Conservation (phyloP, 1,140 invertebrate species). For the Diploscapter pachys region DNA sequence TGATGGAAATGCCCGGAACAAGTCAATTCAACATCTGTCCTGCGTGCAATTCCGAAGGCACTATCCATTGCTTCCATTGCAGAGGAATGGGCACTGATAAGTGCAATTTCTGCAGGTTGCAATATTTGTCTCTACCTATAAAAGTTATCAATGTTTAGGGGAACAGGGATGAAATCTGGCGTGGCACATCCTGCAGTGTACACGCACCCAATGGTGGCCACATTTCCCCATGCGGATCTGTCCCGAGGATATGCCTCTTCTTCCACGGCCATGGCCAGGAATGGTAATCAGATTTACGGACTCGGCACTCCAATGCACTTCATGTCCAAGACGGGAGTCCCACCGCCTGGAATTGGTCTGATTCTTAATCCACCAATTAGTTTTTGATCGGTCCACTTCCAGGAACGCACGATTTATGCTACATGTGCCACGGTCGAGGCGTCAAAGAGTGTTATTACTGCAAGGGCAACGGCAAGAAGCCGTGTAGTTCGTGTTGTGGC, state of each 20-base stretch:
- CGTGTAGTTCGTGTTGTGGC: constrained; percentile 51
- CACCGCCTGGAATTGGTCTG: constrained; percentile 55
- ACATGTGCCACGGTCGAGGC: constrained; percentile 57
- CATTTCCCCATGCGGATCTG: constrained; percentile 54
- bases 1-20: constrained; percentile 54
- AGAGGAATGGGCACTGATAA: constrained; percentile 56
- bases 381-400: background rate
- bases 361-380: background rate
- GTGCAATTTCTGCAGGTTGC: constrained; percentile 46
- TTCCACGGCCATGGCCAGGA: constrained; percentile 47
- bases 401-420: constrained; percentile 53
- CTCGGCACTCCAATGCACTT: constrained; percentile 58
- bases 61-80: constrained; percentile 57
- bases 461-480: constrained; percentile 57
- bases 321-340: constrained; percentile 58
- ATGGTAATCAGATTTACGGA: constrained; percentile 41
- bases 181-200: constrained; percentile 59
- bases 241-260: constrained; percentile 50
- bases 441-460: constrained; percentile 56
- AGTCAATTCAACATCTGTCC: constrained; percentile 42
- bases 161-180: constrained; percentile 58
- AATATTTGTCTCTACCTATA: too few relatives aligned
- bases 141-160: constrained; percentile 21
- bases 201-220: constrained; percentile 58
- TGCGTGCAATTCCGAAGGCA: constrained; percentile 49